phyloP scores from a whole-genome alignment of 1,140 invertebrate genomes.

The Paraescarpia echinospica region DNA sequence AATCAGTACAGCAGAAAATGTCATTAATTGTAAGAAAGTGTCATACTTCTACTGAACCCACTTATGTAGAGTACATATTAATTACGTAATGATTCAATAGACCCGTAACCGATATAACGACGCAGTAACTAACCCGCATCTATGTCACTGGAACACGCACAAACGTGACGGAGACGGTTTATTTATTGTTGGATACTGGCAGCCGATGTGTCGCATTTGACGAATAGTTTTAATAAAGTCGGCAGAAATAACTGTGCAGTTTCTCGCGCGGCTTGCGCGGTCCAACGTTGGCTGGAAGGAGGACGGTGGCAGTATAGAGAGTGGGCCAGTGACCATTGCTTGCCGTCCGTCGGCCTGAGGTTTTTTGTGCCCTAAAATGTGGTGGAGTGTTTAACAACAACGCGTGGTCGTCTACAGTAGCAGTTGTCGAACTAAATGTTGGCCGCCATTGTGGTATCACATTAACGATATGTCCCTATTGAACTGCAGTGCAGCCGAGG shows the following conservation, averaged over 20 bases:
- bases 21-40: too few species aligned
- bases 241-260: background rate
- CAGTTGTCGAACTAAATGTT: background rate
- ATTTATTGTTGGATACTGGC: background rate
- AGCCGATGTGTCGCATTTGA: background rate
- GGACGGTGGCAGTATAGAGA: background rate
- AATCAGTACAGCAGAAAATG: too few species aligned
- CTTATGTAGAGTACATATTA: too few species aligned
- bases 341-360: background rate
- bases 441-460: background rate
- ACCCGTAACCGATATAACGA: too few species aligned
- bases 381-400: background rate
- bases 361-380: background rate
- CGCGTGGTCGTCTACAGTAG: background rate
- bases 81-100: too few species aligned
- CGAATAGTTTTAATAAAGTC: background rate
- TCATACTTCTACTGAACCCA: too few species aligned
- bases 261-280: background rate
- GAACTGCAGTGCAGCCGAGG: too few species aligned
- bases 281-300: background rate
- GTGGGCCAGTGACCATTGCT: background rate
- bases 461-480: background rate
- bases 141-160: background rate
- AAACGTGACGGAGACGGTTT: background rate
- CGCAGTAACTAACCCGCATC: background rate